Percentiles rank a stretch among this genome's conserved stretches.
Conservation (phyloP, 1,140 invertebrate genomes). For the Nautilus pompilius region DNA sequence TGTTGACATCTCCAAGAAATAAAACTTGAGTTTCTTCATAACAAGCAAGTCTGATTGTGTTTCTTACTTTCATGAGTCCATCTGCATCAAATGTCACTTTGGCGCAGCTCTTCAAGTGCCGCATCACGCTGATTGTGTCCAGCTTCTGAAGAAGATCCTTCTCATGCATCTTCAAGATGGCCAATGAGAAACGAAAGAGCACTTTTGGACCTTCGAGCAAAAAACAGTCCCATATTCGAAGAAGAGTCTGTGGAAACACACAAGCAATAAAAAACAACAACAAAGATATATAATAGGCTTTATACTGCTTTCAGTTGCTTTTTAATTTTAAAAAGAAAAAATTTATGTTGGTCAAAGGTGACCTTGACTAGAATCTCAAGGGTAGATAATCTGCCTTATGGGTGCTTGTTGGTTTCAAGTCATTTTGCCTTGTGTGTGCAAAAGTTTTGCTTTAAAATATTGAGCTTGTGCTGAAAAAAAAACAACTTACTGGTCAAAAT, state of each 20-base stretch:
- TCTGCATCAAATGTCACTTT: conserved; percentile 59
- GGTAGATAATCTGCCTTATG: too few relatives aligned
- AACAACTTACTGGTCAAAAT: too few relatives aligned
- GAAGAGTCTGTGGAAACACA: conserved; percentile 54
- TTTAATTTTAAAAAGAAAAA: too few relatives aligned
- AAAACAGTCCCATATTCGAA: conserved; percentile 58
- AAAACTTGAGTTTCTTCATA: neutral
- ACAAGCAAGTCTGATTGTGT: neutral
- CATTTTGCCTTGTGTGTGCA: too few relatives aligned
- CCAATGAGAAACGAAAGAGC: conserved; percentile 53
- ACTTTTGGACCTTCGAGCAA: conserved; percentile 55
- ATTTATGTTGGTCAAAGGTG: too few relatives aligned
- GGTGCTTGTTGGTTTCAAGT: too few relatives aligned
- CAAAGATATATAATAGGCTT: too few relatives aligned
- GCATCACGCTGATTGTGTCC: conserved; percentile 59
- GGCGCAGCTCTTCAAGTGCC: conserved; percentile 59
- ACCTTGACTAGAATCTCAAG: too few relatives aligned
- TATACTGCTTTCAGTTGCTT: too few relatives aligned
- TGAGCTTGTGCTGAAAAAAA: too few relatives aligned
- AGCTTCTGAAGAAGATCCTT: conserved; percentile 52
- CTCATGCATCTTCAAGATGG: conserved; percentile 53
- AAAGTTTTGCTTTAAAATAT: too few relatives aligned
- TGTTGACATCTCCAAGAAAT: too few relatives aligned
- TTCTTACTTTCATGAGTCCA: conserved; percentile 56
- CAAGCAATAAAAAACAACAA: neutral